Conservation (phyloP, 1,140 invertebrate species). For the Capitella teleta region DNA sequence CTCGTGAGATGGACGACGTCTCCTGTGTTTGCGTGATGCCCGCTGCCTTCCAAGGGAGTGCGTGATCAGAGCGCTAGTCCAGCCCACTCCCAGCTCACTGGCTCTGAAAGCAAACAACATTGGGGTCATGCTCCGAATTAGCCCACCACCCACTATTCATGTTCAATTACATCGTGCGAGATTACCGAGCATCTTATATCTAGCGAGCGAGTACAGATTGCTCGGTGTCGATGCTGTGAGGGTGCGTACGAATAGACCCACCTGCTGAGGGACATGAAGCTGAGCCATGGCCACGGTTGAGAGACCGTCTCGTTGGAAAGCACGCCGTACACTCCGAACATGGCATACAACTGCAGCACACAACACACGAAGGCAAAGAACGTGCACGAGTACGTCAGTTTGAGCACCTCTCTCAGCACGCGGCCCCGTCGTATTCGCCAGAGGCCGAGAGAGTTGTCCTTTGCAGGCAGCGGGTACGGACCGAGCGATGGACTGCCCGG, state of each 20-base stretch:
- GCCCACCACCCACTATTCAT: not conserved
- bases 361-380: slow-evolving; percentile 7
- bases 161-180: not conserved
- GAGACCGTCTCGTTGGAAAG: slow-evolving; percentile 6
- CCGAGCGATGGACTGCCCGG: slow-evolving; percentile 3
- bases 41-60: not conserved
- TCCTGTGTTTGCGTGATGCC: not conserved
- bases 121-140: not conserved
- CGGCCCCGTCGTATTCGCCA: slow-evolving; percentile 10
- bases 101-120: not conserved
- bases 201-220: not conserved
- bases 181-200: not conserved
- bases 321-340: slow-evolving; percentile 15
- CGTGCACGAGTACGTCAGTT: slow-evolving; percentile 6
- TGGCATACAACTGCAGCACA: slow-evolving; percentile 12
- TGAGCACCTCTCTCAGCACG: slow-evolving; percentile 6
- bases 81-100: slow-evolving; percentile 1
- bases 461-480: slow-evolving; percentile 3
- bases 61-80: slow-evolving; percentile 4
- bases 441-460: slow-evolving; percentile 6
- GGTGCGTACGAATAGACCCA: not conserved
- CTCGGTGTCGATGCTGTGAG: not conserved
- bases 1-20: no score
- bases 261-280: slow-evolving; percentile 10
- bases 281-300: slow-evolving; percentile 12